Percentiles rank a stretch among this genome's conserved stretches.
These are phyloP conservation scores for Rhagium mordax DNA, from an alignment of 2,888 invertebrate genomes.

Conservation along the genomic window DNA sequence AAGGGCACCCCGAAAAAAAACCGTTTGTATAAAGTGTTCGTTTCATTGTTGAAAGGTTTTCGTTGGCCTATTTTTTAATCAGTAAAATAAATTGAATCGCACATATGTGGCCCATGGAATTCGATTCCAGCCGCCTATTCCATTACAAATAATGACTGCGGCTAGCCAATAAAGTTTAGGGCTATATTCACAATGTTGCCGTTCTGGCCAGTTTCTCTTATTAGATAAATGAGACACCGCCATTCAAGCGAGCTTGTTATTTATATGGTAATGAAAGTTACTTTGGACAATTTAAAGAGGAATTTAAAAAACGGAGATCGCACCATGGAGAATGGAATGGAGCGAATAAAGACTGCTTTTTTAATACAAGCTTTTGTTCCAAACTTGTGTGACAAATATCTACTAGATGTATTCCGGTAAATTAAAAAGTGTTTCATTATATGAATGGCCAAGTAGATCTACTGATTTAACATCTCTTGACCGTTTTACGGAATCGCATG, in stretches of 20 bases:
- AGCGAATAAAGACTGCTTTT: too few relatives aligned
- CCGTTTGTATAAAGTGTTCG: slow-evolving; percentile 11
- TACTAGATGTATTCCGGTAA: too few relatives aligned
- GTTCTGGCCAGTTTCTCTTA: neutral
- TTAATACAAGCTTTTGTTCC: neutral
- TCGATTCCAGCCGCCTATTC: slow-evolving; percentile 47
- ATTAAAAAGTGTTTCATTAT: too few relatives aligned
- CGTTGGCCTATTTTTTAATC: slow-evolving; percentile 35
- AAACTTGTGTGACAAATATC: too few relatives aligned
- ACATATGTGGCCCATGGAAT: slow-evolving; percentile 38
- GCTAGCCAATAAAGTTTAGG: slow-evolving; percentile 38
- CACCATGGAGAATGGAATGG: too few relatives aligned
- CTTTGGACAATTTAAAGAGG: neutral
- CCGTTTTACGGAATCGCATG: too few relatives aligned
- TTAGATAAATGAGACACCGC: neutral
- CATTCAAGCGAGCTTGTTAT: neutral
- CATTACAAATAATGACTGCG: slow-evolving; percentile 48
- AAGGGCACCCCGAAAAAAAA: neutral
- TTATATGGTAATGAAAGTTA: neutral
- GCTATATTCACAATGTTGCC: slow-evolving; percentile 2
- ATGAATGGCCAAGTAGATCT: too few relatives aligned
- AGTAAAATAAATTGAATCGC: slow-evolving; percentile 43
- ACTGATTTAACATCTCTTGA: too few relatives aligned
- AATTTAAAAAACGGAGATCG: too few relatives aligned
- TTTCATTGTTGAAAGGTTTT: slow-evolving; percentile 13